Evolutionary conservation across 1,140 invertebrate genomes (phyloP), one percentile per base, ranked within the genome.

Genomic region (Melipona quadrifasciata): DNA sequence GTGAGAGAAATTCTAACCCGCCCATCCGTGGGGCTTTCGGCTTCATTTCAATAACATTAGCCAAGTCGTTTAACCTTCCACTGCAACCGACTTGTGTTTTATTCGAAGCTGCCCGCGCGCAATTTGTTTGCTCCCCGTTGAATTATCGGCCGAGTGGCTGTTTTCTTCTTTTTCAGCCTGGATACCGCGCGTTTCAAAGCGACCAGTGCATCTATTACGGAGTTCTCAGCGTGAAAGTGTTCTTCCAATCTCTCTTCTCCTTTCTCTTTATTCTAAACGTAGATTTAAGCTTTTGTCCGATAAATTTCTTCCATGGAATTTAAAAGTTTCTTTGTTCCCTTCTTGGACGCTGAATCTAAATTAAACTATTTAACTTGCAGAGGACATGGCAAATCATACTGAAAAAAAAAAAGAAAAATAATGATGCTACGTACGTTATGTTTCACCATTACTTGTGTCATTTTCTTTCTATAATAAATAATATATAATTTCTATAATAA

Each of bases 41-140:
- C 90, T 91, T 94, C 91, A 94, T 93, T 92, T 93, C 92, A 94
- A 94, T 94, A 94, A 94, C 93, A 94, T 94, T 94, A 94, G 92
- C 91, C 88, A 86, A 89, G 90, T 93, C 90, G 90, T 93, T 92
- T 88, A 90, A 90, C 88, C 91, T 93, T 94, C 92, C 93, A 92
- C 91, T 92, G 91, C 86, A 51, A 71, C 67, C 21, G 83, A 80
- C 87, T 91, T 89, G 87, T 92, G 92, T 91, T 78, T 91, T 90
- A 92, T 91, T 84, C 82, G 53, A 31, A 78, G 79, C 53, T 76
- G 47, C 4, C 39, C 79, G 61, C 47, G 39, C 16, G 53, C 76
- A 73, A 89, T 84, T 86, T 58, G 86, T 80, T 65, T 39, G 24
- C 34, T n/a, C 65, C 21, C 19, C 70, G 39, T 68, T 58, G 55